Evolutionary conservation across 2,888 invertebrate species (phyloP).

Genomic region (Formica aserva): DNA sequence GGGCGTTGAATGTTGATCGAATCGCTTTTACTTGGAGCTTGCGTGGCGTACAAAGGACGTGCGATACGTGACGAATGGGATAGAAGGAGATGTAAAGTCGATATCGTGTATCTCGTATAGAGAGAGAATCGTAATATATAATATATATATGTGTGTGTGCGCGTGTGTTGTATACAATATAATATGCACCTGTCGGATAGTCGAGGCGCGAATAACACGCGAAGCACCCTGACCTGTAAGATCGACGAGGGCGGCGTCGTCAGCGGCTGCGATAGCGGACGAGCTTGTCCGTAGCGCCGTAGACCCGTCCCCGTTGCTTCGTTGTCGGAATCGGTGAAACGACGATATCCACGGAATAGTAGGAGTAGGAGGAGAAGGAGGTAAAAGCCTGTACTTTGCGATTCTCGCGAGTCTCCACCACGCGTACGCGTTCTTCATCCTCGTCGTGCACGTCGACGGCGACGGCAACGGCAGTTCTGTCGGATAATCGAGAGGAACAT

Average conservation of each 20-base stretch:
- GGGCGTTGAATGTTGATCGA: too few relatives aligned
- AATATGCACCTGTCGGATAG: slow-evolving; percentile 81
- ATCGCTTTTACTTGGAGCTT: too few relatives aligned
- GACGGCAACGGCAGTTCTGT: not conserved
- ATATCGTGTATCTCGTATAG: too few relatives aligned
- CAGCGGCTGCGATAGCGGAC: slow-evolving; percentile 38
- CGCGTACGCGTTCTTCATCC: slow-evolving; percentile 79
- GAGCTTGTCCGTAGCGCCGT: slow-evolving; percentile 80
- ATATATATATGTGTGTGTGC: too few relatives aligned
- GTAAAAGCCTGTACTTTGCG: slow-evolving; percentile 78
- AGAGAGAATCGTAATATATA: too few relatives aligned
- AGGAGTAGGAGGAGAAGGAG: slow-evolving; percentile 62
- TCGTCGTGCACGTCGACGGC: slow-evolving; percentile 52
- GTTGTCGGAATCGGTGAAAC: slow-evolving; percentile 71
- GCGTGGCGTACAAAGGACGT: too few relatives aligned
- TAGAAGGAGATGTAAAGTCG: too few relatives aligned
- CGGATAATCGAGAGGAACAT: not conserved
- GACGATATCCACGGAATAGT: slow-evolving; percentile 63
- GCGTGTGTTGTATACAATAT: not conserved
- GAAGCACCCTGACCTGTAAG: slow-evolving; percentile 75
- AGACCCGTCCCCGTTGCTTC: slow-evolving; percentile 71
- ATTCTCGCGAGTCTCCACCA: slow-evolving; percentile 78
- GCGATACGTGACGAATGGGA: too few relatives aligned
- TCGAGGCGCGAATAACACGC: slow-evolving; percentile 77
- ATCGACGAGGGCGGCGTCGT: slow-evolving; percentile 59